Percentiles rank a stretch among this genome's conserved stretches.
Evolutionary conservation across 1,140 invertebrate species (phyloP).

Genomic region (Sinella curviseta): DNA sequence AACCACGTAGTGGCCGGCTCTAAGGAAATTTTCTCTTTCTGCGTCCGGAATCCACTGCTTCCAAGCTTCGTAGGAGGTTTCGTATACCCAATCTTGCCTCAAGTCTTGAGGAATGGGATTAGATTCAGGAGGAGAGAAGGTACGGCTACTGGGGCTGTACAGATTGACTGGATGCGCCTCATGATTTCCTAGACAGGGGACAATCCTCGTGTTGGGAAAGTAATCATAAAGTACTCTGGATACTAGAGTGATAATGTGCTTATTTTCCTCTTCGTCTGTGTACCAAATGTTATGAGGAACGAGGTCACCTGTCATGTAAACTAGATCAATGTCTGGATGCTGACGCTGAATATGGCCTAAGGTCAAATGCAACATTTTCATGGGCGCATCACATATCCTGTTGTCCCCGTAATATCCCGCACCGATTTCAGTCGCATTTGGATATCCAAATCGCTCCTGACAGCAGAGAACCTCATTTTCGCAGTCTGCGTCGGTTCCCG

Average conservation of each 20-base stretch:
- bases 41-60: conserved; percentile 64
- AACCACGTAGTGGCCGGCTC: conserved; percentile 71
- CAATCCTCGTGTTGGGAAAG: conserved; percentile 67
- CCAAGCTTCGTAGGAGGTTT: conserved; percentile 66
- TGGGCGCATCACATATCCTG: conserved; percentile 70
- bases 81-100: conserved; percentile 65
- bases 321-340: conserved; percentile 64
- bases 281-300: conserved; percentile 82
- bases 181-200: conserved; percentile 81
- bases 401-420: conserved; percentile 80
- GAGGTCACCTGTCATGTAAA: conserved; percentile 83
- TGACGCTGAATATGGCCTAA: conserved; percentile 54
- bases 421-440: conserved; percentile 49
- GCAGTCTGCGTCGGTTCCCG: conserved; percentile 66
- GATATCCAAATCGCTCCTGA: conserved; percentile 60
- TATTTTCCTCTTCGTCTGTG: conserved; percentile 68
- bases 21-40: conserved; percentile 63
- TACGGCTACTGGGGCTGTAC: conserved; percentile 52
- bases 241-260: conserved; percentile 62
- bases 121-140: conserved; percentile 61
- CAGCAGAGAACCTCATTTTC: conserved; percentile 74
- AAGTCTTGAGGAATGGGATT: conserved; percentile 53
- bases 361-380: conserved; percentile 64
- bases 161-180: conserved; percentile 83
- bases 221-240: conserved; percentile 62